Evolutionary conservation across 2,113 vertebrate species (phyloP).

Genomic region (Centropristis striata): DNA sequence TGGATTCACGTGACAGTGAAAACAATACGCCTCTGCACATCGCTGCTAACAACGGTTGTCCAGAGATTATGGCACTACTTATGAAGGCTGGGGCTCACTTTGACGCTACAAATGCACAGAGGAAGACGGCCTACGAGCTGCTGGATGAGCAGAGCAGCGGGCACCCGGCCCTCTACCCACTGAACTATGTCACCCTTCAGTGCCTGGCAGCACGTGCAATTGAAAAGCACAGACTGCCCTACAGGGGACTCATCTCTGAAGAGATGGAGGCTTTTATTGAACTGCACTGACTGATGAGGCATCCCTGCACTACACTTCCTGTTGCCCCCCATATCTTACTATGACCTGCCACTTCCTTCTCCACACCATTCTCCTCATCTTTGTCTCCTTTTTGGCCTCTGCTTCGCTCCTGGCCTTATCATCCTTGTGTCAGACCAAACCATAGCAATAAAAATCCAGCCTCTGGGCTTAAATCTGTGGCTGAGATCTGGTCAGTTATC

Average conservation of each 20-base stretch:
- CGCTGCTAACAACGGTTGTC: constrained; percentile 90
- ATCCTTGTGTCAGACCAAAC: constrained; percentile 60
- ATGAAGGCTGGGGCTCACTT: constrained; percentile 93
- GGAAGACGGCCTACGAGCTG: constrained; percentile 92
- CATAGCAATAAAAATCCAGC: constrained; percentile 74
- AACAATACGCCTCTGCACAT: constrained; percentile 95
- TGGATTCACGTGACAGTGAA: constrained; percentile 93
- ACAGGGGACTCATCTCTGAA: constrained; percentile 94
- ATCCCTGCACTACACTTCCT: constrained; percentile 31
- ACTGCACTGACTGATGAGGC: constrained; percentile 87
- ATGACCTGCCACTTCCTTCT: constrained; percentile 7
- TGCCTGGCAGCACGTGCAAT: constrained; percentile 95
- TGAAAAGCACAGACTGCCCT: constrained; percentile 93
- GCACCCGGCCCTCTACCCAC: constrained; percentile 90
- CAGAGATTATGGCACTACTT: constrained; percentile 91
- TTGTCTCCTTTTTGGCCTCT: constrained; percentile 9
- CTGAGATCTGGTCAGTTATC: constrained; percentile 48
- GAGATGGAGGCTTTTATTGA: constrained; percentile 97
- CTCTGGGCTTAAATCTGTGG: constrained; percentile 28
- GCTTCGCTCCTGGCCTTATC: constrained; percentile 18
- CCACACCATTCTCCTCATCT: neutral
- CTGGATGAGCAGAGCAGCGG: constrained; percentile 91
- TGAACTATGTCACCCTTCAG: constrained; percentile 94
- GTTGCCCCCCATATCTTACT: constrained; percentile 4
- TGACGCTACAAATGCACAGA: constrained; percentile 93